Conservation (phyloP, 1,140 invertebrate species). For the Frieseomelitta varia region DNA sequence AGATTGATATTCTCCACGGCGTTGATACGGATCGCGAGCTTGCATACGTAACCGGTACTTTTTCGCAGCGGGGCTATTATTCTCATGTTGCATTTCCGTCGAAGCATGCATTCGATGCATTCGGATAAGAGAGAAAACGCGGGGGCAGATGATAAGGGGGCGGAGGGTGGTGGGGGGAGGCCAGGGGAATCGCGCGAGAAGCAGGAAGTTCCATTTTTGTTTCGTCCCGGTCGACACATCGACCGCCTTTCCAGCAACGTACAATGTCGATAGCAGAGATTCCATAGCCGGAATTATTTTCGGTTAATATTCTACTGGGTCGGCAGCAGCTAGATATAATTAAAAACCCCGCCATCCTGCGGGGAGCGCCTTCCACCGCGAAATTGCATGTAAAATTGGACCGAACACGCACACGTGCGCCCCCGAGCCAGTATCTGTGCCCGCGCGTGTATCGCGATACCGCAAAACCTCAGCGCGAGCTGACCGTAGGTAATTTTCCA, state of each 20-base stretch:
- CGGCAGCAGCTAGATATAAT: conserved; percentile 63
- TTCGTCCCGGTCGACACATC: conserved; percentile 26
- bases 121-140: neutral
- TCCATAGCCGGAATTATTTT: conserved; percentile 58
- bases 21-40: neutral
- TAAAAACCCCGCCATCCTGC: conserved; percentile 62
- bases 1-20: neutral
- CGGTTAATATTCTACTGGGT: conserved; percentile 62
- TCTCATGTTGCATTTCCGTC: conserved; percentile 28
- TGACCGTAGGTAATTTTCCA: conserved; percentile 63
- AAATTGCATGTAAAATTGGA: conserved; percentile 70
- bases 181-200: neutral
- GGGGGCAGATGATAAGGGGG: too few relatives aligned
- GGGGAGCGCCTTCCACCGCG: conserved; percentile 55
- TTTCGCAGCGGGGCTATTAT: conserved; percentile 28
- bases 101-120: conserved; percentile 17
- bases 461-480: conserved; percentile 66
- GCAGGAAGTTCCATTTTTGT: conserved; percentile 56
- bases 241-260: conserved; percentile 17
- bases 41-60: neutral
- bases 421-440: conserved; percentile 12
- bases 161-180: neutral
- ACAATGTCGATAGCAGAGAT: conserved; percentile 64
- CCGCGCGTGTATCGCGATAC: conserved; percentile 53
- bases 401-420: conserved; percentile 50